These are phyloP conservation scores for Patella caerulea DNA, from an alignment of 2,888 invertebrate species.

Conservation along the genomic window DNA sequence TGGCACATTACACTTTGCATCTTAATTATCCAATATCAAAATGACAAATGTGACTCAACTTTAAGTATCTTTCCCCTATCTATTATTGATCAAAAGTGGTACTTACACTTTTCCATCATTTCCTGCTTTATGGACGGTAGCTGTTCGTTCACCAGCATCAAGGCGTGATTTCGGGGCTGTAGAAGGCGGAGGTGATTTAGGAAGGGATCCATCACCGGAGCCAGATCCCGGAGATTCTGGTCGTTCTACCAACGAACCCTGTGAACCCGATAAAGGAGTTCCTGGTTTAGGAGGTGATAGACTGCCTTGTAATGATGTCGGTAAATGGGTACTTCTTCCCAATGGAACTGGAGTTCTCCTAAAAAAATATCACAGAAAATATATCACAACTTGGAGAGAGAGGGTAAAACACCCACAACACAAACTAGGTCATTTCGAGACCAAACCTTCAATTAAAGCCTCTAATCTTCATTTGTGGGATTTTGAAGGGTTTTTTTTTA, in stretches of 20 bases:
- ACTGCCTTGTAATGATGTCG: neutral
- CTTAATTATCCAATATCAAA: too few relatives aligned
- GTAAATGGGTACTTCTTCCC: neutral
- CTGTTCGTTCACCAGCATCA: conserved; percentile 13
- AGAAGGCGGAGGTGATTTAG: conserved; percentile 14
- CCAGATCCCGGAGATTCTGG: neutral
- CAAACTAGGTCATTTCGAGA: too few relatives aligned
- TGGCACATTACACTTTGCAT: neutral
- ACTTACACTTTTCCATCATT: conserved; percentile 17
- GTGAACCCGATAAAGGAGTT: neutral
- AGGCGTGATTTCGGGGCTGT: neutral
- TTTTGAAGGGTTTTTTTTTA: too few relatives aligned
- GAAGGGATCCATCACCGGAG: neutral
- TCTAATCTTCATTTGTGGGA: too few relatives aligned
- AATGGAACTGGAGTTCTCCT: neutral
- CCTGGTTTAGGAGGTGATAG: neutral
- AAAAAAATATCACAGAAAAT: neutral
- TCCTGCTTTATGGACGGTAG: conserved; percentile 17
- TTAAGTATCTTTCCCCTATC: neutral
- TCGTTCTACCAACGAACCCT: neutral
- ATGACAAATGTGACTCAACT: too few relatives aligned
- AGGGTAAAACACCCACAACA: too few relatives aligned
- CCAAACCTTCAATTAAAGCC: too few relatives aligned
- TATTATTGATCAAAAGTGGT: neutral
- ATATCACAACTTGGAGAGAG: neutral